Evolutionary conservation across 2,113 vertebrate species (phyloP).

Genomic region (Microcebus griseorufus): DNA sequence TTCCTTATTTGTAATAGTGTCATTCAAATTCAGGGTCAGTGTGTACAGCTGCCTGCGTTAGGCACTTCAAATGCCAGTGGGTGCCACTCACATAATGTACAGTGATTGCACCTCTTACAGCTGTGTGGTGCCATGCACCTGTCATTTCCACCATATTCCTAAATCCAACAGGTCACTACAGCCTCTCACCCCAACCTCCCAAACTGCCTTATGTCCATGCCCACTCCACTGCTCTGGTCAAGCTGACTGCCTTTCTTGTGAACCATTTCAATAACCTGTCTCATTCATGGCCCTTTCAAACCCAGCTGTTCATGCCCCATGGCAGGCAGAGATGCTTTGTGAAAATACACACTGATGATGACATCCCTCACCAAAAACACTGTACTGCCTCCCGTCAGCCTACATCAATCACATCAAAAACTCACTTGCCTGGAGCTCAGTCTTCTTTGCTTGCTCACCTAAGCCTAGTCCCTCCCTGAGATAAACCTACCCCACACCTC

Average conservation of each 20-base stretch:
- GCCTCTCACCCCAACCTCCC: too few relatives aligned
- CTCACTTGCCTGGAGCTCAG: rapidly evolving
- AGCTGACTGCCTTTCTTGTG: rapidly evolving
- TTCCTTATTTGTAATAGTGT: too few relatives aligned
- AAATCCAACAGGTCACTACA: background rate
- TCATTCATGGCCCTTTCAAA: background rate
- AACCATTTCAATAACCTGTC: background rate
- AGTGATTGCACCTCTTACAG: rapidly evolving
- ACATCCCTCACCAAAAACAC: background rate
- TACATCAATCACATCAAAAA: background rate
- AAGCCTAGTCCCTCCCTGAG: too few relatives aligned
- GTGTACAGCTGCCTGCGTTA: rapidly evolving
- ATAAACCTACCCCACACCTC: too few relatives aligned
- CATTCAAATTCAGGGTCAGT: background rate
- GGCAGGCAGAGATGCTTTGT: background rate
- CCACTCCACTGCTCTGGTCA: background rate
- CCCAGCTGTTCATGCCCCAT: rapidly evolving
- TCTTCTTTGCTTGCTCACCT: background rate
- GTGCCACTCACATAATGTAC: background rate
- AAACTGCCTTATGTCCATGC: too few relatives aligned
- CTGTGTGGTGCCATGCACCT: rapidly evolving
- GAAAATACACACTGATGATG: rapidly evolving
- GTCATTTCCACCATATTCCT: background rate
- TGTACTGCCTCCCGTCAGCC: rapidly evolving
- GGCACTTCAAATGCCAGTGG: background rate